Evolutionary conservation across 2,888 invertebrate species (phyloP), one percentile per base, ranked within the genome.

Genomic region (Ecliptopera silaceata): DNA sequence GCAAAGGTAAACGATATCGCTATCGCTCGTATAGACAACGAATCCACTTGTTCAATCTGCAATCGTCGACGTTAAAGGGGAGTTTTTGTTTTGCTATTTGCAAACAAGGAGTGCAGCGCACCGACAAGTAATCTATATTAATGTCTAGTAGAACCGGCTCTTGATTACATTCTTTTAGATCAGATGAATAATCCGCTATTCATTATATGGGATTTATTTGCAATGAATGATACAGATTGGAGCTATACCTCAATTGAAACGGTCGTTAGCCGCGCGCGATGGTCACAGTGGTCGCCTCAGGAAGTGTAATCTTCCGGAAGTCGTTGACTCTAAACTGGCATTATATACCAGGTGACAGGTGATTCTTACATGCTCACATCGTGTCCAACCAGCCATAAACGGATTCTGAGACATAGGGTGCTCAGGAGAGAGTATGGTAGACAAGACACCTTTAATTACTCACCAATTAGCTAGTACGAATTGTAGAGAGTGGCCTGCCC

Each of bases 401-500:
- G 17, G 38, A n/a, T 12, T 2, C 46, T 41, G 34, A 26, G 46
- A 26, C n/a, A 31, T 10, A 45, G 57, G 49, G 51, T 52, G 41
- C 36, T 66, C 65, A 59, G 70, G 82, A 81, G 85, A 86, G 86
- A 88, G 89, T 85, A 82, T 85, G 84, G 74, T 68, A 70, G 69
- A 72, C 74, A 68, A 80, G 72, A 75, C 17, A 46, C 72, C 69
- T 74, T 82, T 88, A 88, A 89, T 88, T 88, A 80, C 77, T 63
- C 75, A 55, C 77, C 81, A 86, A 88, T 88, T 89, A 89, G 80
- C 79, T 79, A 81, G 79, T 80, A 86, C 82, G 80, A 86, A 85
- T 84, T 84, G 80, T 86, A 88, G 88, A 89, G 90, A 89, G 89
- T 85, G 80, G 84, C 79, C 72, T 79, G 79, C 82, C 81, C 86